Evolutionary conservation across 2,888 invertebrate genomes (phyloP), one percentile per base, ranked within the genome.

Genomic region (Liopterus haemorrhoidalis): DNA sequence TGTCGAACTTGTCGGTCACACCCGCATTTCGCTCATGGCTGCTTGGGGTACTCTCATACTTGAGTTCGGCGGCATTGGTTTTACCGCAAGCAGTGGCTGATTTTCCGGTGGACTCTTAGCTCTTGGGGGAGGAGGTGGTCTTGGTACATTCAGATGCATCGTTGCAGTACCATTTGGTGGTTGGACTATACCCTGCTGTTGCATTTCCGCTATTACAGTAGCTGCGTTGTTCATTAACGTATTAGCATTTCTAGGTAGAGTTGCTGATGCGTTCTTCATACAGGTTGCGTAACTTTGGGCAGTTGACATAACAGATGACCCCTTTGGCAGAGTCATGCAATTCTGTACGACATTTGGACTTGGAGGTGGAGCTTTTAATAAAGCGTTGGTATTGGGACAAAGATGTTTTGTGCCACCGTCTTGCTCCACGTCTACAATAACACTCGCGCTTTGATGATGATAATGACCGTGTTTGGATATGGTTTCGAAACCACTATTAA

Each of bases 1-100:
- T 19, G 33, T 5, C 18, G 33, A 33, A 33, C 33, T 15, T 33
- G 16, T 18, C 20, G 45, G 85, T 89, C 88, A 89, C 81, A 89
- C 89, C 69, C 88, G 75, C 88, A 89, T 89, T 72, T 89, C 89
- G 67, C 85, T 86, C 70, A 88, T 87, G 50, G 86, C 85, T 54
- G 87, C 87, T 65, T 86, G 84, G 38, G 85, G 85, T 66, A 85
- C 79, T 64, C 75, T 74, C 61, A 79, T 73, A 48, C 72, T 71
- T 50, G 54, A 58, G 44, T 64, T 64, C 67, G 71, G 60, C 40
- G 61, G 62, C 68, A 70, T 58, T 68, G 75, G 5, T 9, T 54
- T 51, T 3, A 52, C 44, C 19, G 65, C 61, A 37, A 76, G 64
- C 44, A 76, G 63, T 4, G 75, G 75, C 56, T 75, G 76, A 42